These are phyloP conservation scores for Hipposideros armiger DNA, from an alignment of 2,113 vertebrate genomes.

Conservation along the genomic window DNA sequence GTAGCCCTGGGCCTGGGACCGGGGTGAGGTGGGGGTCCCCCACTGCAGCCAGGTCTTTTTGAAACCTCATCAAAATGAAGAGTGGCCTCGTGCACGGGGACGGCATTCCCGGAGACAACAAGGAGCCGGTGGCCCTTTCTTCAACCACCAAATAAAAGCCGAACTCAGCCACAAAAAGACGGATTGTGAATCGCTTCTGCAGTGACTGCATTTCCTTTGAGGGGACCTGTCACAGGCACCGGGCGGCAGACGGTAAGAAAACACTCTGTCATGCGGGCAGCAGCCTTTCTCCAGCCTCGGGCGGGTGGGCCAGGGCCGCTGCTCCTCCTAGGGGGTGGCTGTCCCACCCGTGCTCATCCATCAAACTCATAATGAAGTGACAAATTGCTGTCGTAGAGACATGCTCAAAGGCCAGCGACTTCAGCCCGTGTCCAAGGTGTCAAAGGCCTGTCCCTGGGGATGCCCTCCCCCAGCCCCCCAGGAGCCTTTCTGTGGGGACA, in stretches of 20 bases:
- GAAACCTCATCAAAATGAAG: not conserved
- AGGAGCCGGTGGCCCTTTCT: constrained; percentile 74
- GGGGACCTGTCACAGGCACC: constrained; percentile 75
- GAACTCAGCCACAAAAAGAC: not conserved
- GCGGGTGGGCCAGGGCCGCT: constrained; percentile 72
- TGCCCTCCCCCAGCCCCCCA: not conserved
- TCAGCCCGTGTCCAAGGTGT: constrained; percentile 83
- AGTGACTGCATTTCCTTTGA: constrained; percentile 89
- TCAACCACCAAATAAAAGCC: constrained; percentile 80
- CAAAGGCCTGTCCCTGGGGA: constrained; percentile 84
- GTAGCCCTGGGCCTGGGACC: fast-evolving
- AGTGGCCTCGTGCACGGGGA: fast-evolving
- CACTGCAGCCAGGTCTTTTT: not conserved
- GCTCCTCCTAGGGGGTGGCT: constrained; percentile 82
- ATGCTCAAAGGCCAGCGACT: constrained; percentile 86
- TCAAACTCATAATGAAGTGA: constrained; percentile 90
- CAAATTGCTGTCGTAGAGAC: constrained; percentile 89
- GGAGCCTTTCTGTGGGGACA: constrained; percentile 85
- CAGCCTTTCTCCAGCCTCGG: constrained; percentile 71
- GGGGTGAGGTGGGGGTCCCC: fast-evolving
- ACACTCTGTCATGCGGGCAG: constrained; percentile 83
- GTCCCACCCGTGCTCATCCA: constrained; percentile 86
- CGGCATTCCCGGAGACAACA: not conserved
- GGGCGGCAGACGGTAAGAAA: constrained; percentile 66
- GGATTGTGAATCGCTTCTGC: constrained; percentile 85